A percentile compares a stretch with the other conserved stretches of the same genome.
Evolutionary conservation across 2,888 invertebrate species (phyloP).

Genomic region (Microctonus brassicae): DNA sequence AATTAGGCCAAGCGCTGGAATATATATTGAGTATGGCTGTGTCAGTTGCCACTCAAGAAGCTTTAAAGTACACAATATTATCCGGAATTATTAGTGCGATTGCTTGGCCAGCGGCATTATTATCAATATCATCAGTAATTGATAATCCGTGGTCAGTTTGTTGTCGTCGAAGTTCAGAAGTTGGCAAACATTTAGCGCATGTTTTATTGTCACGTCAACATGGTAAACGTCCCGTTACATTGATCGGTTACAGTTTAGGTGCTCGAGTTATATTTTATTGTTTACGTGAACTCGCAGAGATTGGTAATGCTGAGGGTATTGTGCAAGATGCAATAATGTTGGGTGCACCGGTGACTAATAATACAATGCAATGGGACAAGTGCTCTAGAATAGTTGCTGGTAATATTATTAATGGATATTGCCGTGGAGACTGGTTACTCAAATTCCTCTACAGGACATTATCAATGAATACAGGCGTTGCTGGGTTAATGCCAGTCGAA

Average conservation of each 20-base stretch:
- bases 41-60: conserved; percentile 75
- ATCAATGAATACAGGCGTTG: conserved; percentile 74
- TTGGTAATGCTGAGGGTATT: conserved; percentile 72
- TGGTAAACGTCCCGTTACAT: conserved; percentile 76
- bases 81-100: conserved; percentile 77
- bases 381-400: conserved; percentile 74
- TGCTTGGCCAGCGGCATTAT: conserved; percentile 76
- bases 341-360: conserved; percentile 76
- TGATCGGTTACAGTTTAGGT: conserved; percentile 78
- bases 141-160: conserved; percentile 81
- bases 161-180: conserved; percentile 73
- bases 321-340: conserved; percentile 77
- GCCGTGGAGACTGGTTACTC: conserved; percentile 76
- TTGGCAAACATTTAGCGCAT: conserved; percentile 76
- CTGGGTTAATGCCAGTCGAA: conserved; percentile 74
- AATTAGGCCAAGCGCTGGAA: conserved; percentile 75
- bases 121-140: conserved; percentile 73
- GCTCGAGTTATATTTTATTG: conserved; percentile 78
- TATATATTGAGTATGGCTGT: conserved; percentile 74
- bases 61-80: conserved; percentile 76
- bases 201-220: conserved; percentile 75
- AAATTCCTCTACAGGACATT: conserved; percentile 77
- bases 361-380: conserved; percentile 72
- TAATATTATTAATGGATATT: conserved; percentile 77
- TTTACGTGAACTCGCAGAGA: conserved; percentile 71